Base-by-base conservation (phyloP, 1,140 invertebrate species). In the Cydia fagiglandana region DNA sequence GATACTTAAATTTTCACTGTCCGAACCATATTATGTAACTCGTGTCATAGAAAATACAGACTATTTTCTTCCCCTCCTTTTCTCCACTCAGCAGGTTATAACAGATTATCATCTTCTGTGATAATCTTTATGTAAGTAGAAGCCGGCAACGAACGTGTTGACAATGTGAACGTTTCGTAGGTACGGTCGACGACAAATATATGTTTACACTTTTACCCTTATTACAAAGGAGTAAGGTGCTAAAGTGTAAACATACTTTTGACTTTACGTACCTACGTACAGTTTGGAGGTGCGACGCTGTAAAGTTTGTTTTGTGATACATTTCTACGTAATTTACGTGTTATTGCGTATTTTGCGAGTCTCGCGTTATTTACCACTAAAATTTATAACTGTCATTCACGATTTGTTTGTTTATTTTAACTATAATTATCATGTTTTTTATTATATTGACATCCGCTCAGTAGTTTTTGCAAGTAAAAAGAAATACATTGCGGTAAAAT, bases 311-410 rank as follows among this genome's bases (percentile, higher is more conserved):
- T 70, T 17, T 70, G 9, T 17, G 66, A 70, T 70, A 70, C 45
- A 70, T 41, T 70, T 70, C n/a, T 17, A 70, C 34, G 66, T 70
- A 70, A 38, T 17, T 70, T 41, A 17, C 66, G 66, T 70, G 66
- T 17, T 70, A 70, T 70, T 70, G 66, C 66, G 66, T 70, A 70
- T 34, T 17, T 70, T 1, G 9, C 28, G 15, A 12, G 34, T 15
- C 15, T 17, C 10, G n/a, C n/a, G 66, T 2, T 38, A 70, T 28
- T 66, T 70, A 38, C 28, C 4, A 17, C 56, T 17, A 61, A 2
- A 61, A 61, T 61, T 4, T 61, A 61, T 17, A 61, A 61, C 15
- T 61, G 10, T 17, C 15, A 56, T 56, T 56, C 6, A 56, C 53
- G 56, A 24, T 24, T 2, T 56, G 53, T n/a, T 9, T 6, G 53